Conservation (phyloP, 2,113 vertebrate species). For the Larimichthys crocea region DNA sequence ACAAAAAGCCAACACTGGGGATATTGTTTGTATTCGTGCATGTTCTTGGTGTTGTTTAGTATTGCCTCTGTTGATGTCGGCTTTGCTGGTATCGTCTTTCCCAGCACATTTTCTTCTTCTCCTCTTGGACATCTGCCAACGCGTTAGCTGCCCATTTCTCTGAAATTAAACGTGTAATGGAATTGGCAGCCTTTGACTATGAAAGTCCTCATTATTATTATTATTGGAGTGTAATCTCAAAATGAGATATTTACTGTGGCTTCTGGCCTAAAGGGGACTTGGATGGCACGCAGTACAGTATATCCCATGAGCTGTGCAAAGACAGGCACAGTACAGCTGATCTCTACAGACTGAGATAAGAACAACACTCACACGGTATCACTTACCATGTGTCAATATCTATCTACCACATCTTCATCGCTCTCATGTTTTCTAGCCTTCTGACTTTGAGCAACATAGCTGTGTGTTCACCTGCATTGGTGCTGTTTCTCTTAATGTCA, state of each 20-base stretch:
- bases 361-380: not conserved
- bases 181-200: not conserved
- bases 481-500: not conserved
- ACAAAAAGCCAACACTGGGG: not conserved
- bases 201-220: not conserved
- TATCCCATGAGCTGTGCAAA: not conserved
- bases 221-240: not conserved
- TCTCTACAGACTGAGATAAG: not conserved
- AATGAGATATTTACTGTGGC: not conserved
- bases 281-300: not conserved
- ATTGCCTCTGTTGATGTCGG: not conserved
- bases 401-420: not conserved
- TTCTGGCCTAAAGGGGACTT: not conserved
- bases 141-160: not conserved
- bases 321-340: not conserved
- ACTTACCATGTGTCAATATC: not conserved
- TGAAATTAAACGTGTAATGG: not conserved
- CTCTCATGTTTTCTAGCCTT: not conserved
- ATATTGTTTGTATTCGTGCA: not conserved
- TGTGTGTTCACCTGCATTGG: not conserved
- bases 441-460: not conserved
- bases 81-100: slow-evolving; percentile 17
- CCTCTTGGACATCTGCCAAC: not conserved
- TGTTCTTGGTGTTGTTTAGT: not conserved
- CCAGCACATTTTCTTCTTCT: not conserved